Evolutionary conservation across 2,888 invertebrate genomes (phyloP).

Genomic region (Ophonus ardosiacus): DNA sequence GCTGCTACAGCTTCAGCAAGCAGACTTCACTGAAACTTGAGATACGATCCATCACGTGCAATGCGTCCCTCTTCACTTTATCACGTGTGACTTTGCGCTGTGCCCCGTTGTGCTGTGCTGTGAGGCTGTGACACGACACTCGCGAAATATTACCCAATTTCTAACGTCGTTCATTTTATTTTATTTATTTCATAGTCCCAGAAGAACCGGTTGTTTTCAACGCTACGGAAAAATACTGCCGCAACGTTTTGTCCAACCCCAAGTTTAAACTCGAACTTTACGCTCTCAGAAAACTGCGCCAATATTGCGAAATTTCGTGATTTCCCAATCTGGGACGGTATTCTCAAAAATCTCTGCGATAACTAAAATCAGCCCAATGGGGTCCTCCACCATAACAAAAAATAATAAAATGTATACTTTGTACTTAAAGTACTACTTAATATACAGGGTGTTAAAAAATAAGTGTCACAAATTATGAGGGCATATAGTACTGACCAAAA

Average conservation of each 20-base stretch:
- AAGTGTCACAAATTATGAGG: too few relatives aligned
- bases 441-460: too few relatives aligned
- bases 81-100: constrained; percentile 59
- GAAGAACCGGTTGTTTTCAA: constrained; percentile 49
- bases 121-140: constrained; percentile 51
- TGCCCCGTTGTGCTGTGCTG: constrained; percentile 53
- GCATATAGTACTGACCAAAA: too few relatives aligned
- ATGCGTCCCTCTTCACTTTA: constrained; percentile 56
- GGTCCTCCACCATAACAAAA: too few relatives aligned
- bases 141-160: constrained; percentile 59
- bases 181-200: constrained; percentile 54
- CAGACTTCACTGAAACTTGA: constrained; percentile 49
- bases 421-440: too few relatives aligned
- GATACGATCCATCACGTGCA: constrained; percentile 59
- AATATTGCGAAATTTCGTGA: background rate
- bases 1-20: background rate
- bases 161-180: constrained; percentile 58
- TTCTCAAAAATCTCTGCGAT: too few relatives aligned
- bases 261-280: background rate
- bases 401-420: too few relatives aligned
- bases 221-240: constrained; percentile 23
- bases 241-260: background rate
- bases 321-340: background rate
- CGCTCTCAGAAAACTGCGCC: background rate
- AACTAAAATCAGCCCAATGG: too few relatives aligned